Conservation (phyloP, 2,113 vertebrate genomes). For the Pterocles orientalis region DNA sequence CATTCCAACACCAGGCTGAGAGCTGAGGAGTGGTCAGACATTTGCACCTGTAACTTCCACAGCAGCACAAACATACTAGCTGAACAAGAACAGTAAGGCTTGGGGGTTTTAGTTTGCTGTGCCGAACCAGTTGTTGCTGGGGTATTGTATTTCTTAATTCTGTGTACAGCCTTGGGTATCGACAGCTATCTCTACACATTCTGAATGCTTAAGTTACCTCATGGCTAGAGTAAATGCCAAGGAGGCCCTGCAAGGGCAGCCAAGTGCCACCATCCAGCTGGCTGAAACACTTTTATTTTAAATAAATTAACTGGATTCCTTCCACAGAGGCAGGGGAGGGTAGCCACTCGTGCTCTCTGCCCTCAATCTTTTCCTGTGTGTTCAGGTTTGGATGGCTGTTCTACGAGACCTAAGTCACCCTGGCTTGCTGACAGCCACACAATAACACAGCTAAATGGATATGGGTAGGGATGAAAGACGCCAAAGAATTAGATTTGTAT, state of each 20-base stretch:
- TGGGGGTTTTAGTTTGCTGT: background rate
- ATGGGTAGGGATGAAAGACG: background rate
- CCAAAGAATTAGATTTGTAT: background rate
- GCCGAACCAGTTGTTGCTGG: background rate
- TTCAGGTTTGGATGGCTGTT: background rate
- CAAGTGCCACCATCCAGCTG: background rate
- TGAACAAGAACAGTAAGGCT: background rate
- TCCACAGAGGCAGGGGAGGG: background rate
- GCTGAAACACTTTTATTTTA: background rate
- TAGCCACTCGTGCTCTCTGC: background rate
- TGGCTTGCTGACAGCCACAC: background rate
- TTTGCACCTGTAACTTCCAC: background rate
- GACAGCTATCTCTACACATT: background rate
- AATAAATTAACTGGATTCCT: constrained; percentile 41
- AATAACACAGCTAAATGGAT: background rate
- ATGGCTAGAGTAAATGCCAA: background rate
- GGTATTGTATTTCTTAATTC: background rate
- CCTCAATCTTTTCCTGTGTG: background rate
- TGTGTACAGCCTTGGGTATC: background rate
- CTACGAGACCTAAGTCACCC: background rate
- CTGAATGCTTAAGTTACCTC: background rate
- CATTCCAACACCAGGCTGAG: fast-evolving
- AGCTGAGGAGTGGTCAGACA: background rate
- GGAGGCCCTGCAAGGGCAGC: constrained; percentile 36
- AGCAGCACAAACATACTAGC: background rate